Base-by-base conservation (phyloP, 2,113 vertebrate genomes). In the Tupaia chinensis region DNA sequence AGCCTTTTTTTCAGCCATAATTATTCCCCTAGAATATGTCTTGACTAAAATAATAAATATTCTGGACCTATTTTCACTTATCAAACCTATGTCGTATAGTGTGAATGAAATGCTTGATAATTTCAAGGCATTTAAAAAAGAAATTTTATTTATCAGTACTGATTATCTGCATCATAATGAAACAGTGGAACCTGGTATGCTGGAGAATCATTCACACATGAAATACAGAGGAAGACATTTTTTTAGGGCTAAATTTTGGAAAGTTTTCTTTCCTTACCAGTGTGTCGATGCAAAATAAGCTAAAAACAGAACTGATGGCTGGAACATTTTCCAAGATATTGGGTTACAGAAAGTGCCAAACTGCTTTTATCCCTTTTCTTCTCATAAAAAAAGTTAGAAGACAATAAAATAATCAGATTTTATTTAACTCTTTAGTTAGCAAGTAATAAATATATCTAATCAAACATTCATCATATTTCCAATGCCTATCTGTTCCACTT, bases 191-290 rank as follows among this genome's bases (percentile, higher is more conserved):
- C 70, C 15, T 56, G 22, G 6, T 65, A 29, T 5, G 23, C 7
- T 68, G 20, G 23, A 73, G 53, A 96, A 92, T 68, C 25, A 83
- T 66, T 61, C 17, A 88, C 9, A 56, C 4, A 88, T 73, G 5
- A 22, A 70, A 27, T 56, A 68, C 89, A 85, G 54, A 60, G 8
- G 12, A 56, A 87, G 12, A 61, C 9, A 60, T 44, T 79, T 91
- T 79, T 91, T 70, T 7, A 89, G 66, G 9, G 90, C 34, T 88
- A 65, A 86, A 65, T 91, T 82, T 29, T 72, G 79, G 12, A 74
- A 79, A 34, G 1, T 81, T 95, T 91, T 93, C n/a, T 72, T 87
- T 94, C 89, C 56, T 91, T 63, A 68, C 17, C 74, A 1, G 44
- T 58, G 70, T 9, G 0, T 8, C 61, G 6, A 65, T 54, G 3